A percentile compares a stretch with the other conserved stretches of the same genome.
These are phyloP conservation scores for Stomorhina lunata DNA, from an alignment of 2,888 invertebrate species.

Conservation along the genomic window DNA sequence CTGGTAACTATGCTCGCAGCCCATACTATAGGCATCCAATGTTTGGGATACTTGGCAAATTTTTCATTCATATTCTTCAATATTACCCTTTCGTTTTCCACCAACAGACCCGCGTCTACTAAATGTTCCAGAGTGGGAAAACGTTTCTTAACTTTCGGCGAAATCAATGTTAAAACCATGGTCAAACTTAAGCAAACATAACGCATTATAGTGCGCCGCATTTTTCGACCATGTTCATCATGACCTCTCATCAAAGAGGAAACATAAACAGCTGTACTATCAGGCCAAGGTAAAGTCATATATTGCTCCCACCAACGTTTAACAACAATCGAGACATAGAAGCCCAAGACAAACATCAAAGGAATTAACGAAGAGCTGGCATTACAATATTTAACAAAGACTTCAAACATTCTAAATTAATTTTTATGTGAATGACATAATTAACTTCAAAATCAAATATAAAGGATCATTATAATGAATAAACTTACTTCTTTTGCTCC, in stretches of 20 bases:
- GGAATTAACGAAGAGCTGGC: constrained; percentile 91
- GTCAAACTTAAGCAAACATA: constrained; percentile 91
- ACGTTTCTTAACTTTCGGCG: constrained; percentile 92
- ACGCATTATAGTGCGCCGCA: constrained; percentile 89
- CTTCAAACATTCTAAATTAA: constrained; percentile 86
- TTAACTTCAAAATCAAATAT: too few species aligned
- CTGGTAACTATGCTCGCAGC: constrained; percentile 92
- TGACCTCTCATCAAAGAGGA: constrained; percentile 89
- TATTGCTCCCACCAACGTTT: constrained; percentile 95
- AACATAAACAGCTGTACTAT: constrained; percentile 89
- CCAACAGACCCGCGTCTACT: constrained; percentile 89
- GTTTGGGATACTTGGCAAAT: constrained; percentile 88
- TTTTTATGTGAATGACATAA: neutral
- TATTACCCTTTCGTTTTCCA: constrained; percentile 89
- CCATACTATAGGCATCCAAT: constrained; percentile 95
- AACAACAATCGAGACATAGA: constrained; percentile 95
- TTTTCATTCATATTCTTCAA: constrained; percentile 87
- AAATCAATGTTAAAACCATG: constrained; percentile 91
- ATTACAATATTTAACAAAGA: constrained; percentile 89
- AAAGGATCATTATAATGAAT: neutral
- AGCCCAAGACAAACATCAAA: constrained; percentile 94
- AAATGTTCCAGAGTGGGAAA: constrained; percentile 91
- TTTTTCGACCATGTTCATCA: constrained; percentile 89
- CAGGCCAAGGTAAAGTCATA: constrained; percentile 90
- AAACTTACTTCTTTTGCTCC: constrained; percentile 65